Conservation (phyloP, 2,113 vertebrate species). For the Oryctolagus cuniculus region DNA sequence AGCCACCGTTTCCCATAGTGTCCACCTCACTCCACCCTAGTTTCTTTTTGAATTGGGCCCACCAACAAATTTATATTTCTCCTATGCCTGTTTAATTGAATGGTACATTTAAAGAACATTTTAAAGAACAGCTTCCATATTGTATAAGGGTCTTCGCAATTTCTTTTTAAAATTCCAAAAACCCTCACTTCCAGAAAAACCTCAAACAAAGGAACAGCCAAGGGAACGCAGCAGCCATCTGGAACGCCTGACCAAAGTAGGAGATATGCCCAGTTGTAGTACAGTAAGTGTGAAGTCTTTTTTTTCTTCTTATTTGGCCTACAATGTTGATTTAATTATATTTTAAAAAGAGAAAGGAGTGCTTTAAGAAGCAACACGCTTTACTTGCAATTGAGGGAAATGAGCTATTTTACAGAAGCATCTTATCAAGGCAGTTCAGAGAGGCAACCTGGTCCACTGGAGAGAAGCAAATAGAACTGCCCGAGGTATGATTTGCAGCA, state of each 20-base stretch:
- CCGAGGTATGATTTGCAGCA: not conserved
- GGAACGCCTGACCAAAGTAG: conserved; percentile 38
- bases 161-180: no score
- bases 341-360: conserved; percentile 17
- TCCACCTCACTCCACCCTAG: no score
- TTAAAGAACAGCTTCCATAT: conserved; percentile 39
- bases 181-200: conserved; percentile 52
- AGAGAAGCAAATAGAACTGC: not conserved
- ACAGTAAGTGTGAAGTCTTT: conserved; percentile 42
- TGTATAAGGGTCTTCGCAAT: conserved; percentile 10
- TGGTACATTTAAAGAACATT: conserved; percentile 45
- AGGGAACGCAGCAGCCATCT: conserved; percentile 45
- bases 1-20: no score
- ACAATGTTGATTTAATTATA: conserved; percentile 58
- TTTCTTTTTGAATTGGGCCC: conserved; percentile 15
- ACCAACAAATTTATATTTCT: conserved; percentile 40
- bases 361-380: not conserved
- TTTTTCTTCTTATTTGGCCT: conserved; percentile 27
- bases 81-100: conserved; percentile 41
- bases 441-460: not conserved
- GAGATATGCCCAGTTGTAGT: conserved; percentile 49
- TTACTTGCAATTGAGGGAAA: not conserved
- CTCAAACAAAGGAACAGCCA: conserved; percentile 33
- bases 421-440: not conserved
- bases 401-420: conserved; percentile 19